Base-by-base conservation (phyloP, 2,888 invertebrate genomes). In the Zaprionus bogoriensis region DNA sequence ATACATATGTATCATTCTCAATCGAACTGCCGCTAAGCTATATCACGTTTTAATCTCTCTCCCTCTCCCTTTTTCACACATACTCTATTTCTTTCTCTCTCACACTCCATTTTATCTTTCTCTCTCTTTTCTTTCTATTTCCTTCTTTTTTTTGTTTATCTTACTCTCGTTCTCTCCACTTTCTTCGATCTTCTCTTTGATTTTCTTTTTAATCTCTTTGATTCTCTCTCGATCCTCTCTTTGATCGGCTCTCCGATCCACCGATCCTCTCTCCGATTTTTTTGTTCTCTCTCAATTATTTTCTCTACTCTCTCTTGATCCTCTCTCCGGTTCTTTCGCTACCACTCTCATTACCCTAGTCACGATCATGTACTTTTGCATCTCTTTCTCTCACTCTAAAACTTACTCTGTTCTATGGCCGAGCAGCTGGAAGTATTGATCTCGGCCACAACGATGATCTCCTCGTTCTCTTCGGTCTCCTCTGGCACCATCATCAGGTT, bases 381-480 rank as follows among this genome's bases (percentile, higher is more conserved):
- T 23, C 4, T 25, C 4, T 7, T 20, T 3, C n/a, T 4, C 14
- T 28, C 3, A 14, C 23, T 52, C 48, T 71, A 87, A 58, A 88
- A 87, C 72, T 80, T 80, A 68, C 88, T 88, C 58, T 87, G 87
- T 45, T 78, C 74, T 42, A 84, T 72, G 17, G 19, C 51, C 3
- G 50, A 57, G 39, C 48, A 36, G 10, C 39, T 54, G 6, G 83
- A 66, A 30, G 80, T 55, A 32, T 85, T 85, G 2, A 85, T 72
- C 46, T 79, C 83, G 9, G 79, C 76, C 14, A 83, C 74, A 10
- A 83, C 69, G 19, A 86, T 64, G 1, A 78, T 82, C 45, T 76
- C 76, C 27, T 87, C 87, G 36, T 85, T 85, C 48, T 88, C 88
- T 44, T 87, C 88, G 10, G 86, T 87, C 25, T 86, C 87, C 58